Conservation (phyloP, 2,888 invertebrate genomes). For the Microctonus aethiopoides region DNA sequence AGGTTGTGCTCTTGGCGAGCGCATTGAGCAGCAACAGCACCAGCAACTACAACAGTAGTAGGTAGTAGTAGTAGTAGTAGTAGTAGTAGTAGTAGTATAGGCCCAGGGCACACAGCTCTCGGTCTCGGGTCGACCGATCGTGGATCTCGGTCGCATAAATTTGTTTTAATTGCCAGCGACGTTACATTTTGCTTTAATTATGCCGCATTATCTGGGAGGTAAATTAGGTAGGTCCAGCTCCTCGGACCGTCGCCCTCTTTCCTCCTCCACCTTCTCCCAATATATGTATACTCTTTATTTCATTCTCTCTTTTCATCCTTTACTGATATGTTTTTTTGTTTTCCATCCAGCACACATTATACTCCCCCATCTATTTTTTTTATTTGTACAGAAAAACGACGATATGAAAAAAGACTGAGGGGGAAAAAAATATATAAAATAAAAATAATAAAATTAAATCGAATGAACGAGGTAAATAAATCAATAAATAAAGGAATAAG, state of each 20-base stretch:
- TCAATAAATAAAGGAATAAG: conserved; percentile 33
- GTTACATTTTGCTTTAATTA: conserved; percentile 68
- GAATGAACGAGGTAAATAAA: conserved; percentile 25
- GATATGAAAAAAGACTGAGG: neutral
- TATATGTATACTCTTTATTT: conserved; percentile 7
- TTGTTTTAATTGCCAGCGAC: conserved; percentile 68
- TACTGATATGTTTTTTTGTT: conserved; percentile 25
- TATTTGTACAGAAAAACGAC: neutral
- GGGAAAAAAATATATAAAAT: neutral
- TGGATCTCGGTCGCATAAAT: conserved; percentile 68
- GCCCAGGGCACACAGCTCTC: conserved; percentile 44
- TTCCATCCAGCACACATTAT: conserved; percentile 1
- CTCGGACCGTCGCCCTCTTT: conserved; percentile 54
- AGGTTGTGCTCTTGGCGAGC: neutral
- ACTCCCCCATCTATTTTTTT: conserved; percentile 4
- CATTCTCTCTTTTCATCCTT: neutral
- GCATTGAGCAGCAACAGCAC: conserved; percentile 38
- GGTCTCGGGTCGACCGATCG: conserved; percentile 61
- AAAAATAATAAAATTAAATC: neutral
- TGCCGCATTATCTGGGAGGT: conserved; percentile 68
- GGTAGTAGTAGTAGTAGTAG: conserved; percentile 42
- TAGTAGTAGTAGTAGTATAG: conserved; percentile 38
- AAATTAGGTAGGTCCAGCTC: conserved; percentile 67
- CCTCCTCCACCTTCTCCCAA: too few relatives aligned
- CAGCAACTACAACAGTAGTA: conserved; percentile 41